Evolutionary conservation across 2,797 vertebrate species (phyloP), one percentile per base, ranked within the genome.

Genomic region (Rhinogobio ventralis): DNA sequence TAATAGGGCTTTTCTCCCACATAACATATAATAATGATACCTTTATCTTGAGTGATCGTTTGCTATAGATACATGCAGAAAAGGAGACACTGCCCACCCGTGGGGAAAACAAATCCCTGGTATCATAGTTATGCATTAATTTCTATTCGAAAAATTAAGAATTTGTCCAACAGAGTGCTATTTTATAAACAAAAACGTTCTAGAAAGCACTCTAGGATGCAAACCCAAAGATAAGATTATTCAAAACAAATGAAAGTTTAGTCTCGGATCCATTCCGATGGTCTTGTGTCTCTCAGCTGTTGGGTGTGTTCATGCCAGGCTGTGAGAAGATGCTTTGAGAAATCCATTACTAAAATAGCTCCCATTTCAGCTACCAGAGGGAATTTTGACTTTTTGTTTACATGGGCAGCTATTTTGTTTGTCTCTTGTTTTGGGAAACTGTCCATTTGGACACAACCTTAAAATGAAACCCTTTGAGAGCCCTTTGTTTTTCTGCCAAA

Each of bases 291-390:
- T 71, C 51, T 81, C 51, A 69, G 79, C 67, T 72, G 68, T 62
- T 73, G 53, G 53, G 80, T 73, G 80, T 60, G 55, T 62, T 85
- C 25, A 42, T 66, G 84, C 71, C 72, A 49, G 68, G 28, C 75
- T 79, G 11, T 75, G 51, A 62, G 33, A 72, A 30, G 39, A 46
- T 25, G 1, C 69, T 66, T 73, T 79, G 25, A 36, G 14, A 30
- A 60, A 25, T 78, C 11, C 64, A 60, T 30, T 11, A 71, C 66
- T 45, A n/a, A 30, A 67, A 28, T 67, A 23, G 81, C 57, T 82
- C 57, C 30, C 20, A 36, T 49, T 39, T 74, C 14, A 25, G 28
- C 57, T 64, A 51, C 55, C 69, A 49, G 20, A 57, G 36, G 53
- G 7, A 5, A 20, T 64, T 74, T 13, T 74, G 19, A 30, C 42